These are phyloP conservation scores for Cephonodes hylas DNA, from an alignment of 2,888 invertebrate genomes.

Conservation along the genomic window DNA sequence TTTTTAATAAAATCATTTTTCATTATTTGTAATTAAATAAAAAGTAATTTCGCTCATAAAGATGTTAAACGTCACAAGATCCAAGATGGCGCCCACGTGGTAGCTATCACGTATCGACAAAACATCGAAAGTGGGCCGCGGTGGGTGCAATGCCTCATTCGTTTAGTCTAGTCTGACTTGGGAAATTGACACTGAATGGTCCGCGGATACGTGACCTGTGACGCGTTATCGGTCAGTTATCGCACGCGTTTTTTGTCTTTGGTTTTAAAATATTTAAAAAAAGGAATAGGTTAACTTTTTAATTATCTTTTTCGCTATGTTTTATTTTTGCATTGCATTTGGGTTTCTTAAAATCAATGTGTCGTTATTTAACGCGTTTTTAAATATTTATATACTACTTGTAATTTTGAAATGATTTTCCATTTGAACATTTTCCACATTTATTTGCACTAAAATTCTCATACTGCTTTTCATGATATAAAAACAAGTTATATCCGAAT, in stretches of 20 bases:
- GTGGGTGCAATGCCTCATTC: background rate
- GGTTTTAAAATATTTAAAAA: background rate
- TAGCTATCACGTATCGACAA: background rate
- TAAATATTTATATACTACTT: background rate
- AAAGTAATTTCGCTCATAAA: too few relatives aligned
- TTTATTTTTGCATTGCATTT: background rate
- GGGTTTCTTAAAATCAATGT: background rate
- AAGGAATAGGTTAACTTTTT: background rate
- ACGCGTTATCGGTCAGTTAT: background rate
- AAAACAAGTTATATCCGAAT: too few relatives aligned
- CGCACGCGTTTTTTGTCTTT: background rate
- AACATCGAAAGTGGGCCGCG: background rate
- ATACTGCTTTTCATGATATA: too few relatives aligned
- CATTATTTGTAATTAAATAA: background rate
- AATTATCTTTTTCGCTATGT: background rate
- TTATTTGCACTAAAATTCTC: background rate
- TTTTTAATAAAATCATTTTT: background rate
- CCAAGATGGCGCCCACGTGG: background rate
- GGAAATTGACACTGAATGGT: background rate
- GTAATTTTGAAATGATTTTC: background rate
- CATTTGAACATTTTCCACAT: background rate
- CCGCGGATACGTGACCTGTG: conserved; percentile 7
- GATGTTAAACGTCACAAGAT: background rate
- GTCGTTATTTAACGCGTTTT: background rate
- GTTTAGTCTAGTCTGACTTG: background rate